Evolutionary conservation across 2,797 vertebrate genomes (phyloP), one percentile per base, ranked within the genome.

Genomic region (Apogon talboti): DNA sequence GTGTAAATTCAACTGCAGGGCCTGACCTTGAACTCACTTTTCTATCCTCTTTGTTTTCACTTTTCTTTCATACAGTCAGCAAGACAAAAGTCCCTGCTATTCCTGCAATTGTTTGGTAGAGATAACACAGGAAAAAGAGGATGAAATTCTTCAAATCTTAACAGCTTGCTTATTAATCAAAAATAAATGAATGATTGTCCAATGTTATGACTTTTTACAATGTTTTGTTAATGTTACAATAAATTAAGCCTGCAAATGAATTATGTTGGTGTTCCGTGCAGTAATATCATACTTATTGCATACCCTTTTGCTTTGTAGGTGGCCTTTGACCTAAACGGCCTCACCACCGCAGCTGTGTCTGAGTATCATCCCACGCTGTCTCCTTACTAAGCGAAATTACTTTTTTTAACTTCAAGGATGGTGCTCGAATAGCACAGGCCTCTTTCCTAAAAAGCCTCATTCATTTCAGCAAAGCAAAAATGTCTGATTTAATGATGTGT

Each of bases 21-120:
- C 11, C 58, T 66, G 53, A 78, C 63, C 6, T 62, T 52, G 12
- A 18, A 67, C 37, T 37, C 45, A 71, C 12, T 73, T 70, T 67
- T 45, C 28, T 33, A 59, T 62, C 15, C 46, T 57, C 18, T 11
- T 46, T 82, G 66, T 72, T 86, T 87, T 87, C 77, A 78, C 81
- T 84, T 91, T 87, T 77, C 64, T 74, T 73, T 88, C 63, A 77
- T 53, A 54, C 55, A 46, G 43, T 68, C 66, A 80, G 69, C 55
- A 51, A 79, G 63, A 63, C 63, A 75, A 79, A 79, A 14, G 45
- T 55, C 51, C 64, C 69, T 10, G 47, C 28, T 18, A 84, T 91
- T 91, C 90, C 87, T 91, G 89, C 63, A 49, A 91, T 92, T 90
- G 90, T 92, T 88, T 33, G 52, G 9, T 7, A 13, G 60, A 86